Percentiles rank a stretch among this genome's conserved stretches.
Evolutionary conservation across 1,140 invertebrate species (phyloP).

Genomic region (Maniola jurtina): DNA sequence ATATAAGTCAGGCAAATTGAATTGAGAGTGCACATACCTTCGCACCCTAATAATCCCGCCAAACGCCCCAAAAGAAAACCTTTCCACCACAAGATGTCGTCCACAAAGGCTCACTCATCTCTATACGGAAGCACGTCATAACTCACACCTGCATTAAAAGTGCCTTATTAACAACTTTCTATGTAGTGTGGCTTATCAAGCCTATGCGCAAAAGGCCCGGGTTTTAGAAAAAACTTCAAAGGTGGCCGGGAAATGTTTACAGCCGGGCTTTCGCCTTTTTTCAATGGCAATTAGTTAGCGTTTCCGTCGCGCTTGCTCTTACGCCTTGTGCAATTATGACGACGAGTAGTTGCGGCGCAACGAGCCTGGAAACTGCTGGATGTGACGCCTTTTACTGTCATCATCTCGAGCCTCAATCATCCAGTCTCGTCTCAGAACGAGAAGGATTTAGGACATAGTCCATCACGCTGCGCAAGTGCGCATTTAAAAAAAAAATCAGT

Average conservation of each 20-base stretch:
- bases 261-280: slow-evolving; percentile 75
- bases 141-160: slow-evolving; percentile 63
- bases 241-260: slow-evolving; percentile 69
- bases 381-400: background rate
- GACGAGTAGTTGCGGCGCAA: slow-evolving; percentile 49
- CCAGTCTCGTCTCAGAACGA: no score
- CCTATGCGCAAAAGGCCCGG: slow-evolving; percentile 56
- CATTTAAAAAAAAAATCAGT: no score
- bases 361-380: slow-evolving; percentile 5
- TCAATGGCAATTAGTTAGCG: slow-evolving; percentile 77
- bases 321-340: slow-evolving; percentile 72
- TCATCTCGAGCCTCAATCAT: background rate
- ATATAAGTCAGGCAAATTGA: slow-evolving; percentile 15
- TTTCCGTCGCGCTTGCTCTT: slow-evolving; percentile 60
- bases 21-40: slow-evolving; percentile 19
- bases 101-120: slow-evolving; percentile 58
- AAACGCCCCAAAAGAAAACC: slow-evolving; percentile 59
- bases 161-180: slow-evolving; percentile 70
- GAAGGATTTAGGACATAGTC: no score
- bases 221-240: slow-evolving; percentile 70
- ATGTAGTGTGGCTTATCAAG: slow-evolving; percentile 72
- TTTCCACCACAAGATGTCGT: slow-evolving; percentile 44
- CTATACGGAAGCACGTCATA: slow-evolving; percentile 53
- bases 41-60: slow-evolving; percentile 39
- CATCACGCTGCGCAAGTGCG: no score